Percentiles rank a stretch among this genome's conserved stretches.
These are phyloP conservation scores for Fringilla coelebs DNA, from an alignment of 2,797 vertebrate species.

Conservation along the genomic window DNA sequence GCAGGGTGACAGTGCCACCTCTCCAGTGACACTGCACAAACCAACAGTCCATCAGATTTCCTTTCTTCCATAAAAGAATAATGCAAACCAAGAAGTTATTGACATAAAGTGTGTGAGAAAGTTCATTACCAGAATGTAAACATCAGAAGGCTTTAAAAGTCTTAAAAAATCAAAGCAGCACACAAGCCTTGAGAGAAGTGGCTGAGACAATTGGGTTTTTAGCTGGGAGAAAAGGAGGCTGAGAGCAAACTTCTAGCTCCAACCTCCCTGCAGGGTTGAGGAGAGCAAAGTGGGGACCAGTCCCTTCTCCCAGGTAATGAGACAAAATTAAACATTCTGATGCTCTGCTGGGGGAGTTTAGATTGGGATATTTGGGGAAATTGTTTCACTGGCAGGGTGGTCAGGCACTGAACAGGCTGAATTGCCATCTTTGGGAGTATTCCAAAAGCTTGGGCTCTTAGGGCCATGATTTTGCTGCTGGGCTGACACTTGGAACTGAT, in stretches of 20 bases:
- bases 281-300: background rate
- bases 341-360: background rate
- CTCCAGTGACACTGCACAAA: too few species aligned
- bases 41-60: background rate
- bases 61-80: background rate
- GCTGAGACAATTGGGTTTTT: background rate
- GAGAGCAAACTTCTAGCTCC: too few species aligned
- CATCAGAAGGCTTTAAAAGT: background rate
- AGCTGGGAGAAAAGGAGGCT: background rate
- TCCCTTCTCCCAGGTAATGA: background rate
- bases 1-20: too few species aligned
- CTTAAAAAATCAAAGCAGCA: background rate
- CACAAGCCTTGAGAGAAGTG: background rate
- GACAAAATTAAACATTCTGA: background rate
- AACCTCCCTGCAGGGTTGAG: fast-evolving
- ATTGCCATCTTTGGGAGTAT: background rate
- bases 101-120: background rate
- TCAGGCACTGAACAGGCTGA: background rate
- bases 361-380: too few species aligned
- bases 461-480: background rate
- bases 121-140: background rate
- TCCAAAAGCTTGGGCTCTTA: background rate
- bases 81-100: background rate
- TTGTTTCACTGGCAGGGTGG: background rate
- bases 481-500: background rate